Base-by-base conservation (phyloP, 2,797 vertebrate genomes). In the Sciaenops ocellatus region DNA sequence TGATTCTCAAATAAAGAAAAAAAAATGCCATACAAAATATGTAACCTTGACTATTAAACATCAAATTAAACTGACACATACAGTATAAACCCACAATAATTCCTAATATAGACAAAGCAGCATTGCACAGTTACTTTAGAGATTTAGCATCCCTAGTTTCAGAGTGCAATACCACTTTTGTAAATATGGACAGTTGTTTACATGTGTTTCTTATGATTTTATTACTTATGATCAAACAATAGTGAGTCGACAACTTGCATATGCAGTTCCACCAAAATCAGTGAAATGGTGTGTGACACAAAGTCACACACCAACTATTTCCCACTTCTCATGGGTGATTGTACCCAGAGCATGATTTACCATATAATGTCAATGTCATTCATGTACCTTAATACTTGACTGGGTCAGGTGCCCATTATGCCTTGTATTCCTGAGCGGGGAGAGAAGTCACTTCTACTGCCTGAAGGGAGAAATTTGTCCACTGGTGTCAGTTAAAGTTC, bases 381-480 rank as follows among this genome's bases (percentile, higher is more conserved):
- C 70, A 70, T 47, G 18, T 3, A 16, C 4, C 26, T 69, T 2
- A 54, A 69, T 38, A 0, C 46, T 73, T 61, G 72, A 60, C 62
- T 54, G 30, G 8, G 24, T 80, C 63, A 67, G 71, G 42, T 42
- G 61, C 30, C 38, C 48, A 28, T 50, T 62, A 79, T 64, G 12
- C n/a, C 28, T 34, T 42, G 15, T 42, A 55, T 77, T 62, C 51
- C 51, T 57, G 44, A 84, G 47, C 26, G 34, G 30, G 26, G 50
- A 66, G 9, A 42, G 74, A 76, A 65, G 69, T 75, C 59, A 70
- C 62, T 59, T 56, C 42, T 26, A 13, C 50, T 41, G 48, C 78
- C 75, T 76, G 44, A 42, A 61, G 80, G 80, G 79, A 81, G 65
- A 75, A 82, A 79, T 90, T 90, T 86, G 83, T 68, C 74, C 67